Conservation (phyloP, 2,113 vertebrate genomes). For the Rhipidura dahli region DNA sequence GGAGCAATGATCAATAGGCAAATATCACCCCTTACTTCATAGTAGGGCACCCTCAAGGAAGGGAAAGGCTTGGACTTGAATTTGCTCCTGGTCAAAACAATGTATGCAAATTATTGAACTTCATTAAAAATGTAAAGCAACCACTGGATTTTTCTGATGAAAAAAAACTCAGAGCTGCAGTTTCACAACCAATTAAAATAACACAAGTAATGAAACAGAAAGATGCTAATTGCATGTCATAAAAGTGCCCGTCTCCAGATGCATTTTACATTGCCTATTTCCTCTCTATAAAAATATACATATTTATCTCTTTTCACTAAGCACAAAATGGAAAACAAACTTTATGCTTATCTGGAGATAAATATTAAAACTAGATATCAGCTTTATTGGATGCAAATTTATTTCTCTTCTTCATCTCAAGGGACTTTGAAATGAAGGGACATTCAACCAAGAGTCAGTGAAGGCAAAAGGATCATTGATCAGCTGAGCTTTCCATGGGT, state of each 20-base stretch:
- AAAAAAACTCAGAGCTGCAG: neutral
- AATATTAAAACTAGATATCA: neutral
- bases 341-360: neutral
- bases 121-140: conserved; percentile 19
- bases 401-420: neutral
- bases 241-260: neutral
- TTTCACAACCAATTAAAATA: conserved; percentile 12
- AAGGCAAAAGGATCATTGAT: neutral
- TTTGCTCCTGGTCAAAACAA: neutral
- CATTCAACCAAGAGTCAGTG: neutral
- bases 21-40: neutral
- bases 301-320: neutral
- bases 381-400: neutral
- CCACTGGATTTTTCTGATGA: neutral
- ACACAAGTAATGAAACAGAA: conserved; percentile 36
- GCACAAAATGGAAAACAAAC: neutral
- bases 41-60: neutral
- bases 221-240: neutral
- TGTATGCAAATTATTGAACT: neutral
- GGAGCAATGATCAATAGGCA: neutral
- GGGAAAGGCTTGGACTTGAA: neutral
- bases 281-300: neutral
- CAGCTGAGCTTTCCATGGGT: neutral
- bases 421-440: neutral
- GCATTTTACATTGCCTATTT: neutral